Base-by-base conservation (phyloP, 2,797 vertebrate species). In the Poecilia velifera region DNA sequence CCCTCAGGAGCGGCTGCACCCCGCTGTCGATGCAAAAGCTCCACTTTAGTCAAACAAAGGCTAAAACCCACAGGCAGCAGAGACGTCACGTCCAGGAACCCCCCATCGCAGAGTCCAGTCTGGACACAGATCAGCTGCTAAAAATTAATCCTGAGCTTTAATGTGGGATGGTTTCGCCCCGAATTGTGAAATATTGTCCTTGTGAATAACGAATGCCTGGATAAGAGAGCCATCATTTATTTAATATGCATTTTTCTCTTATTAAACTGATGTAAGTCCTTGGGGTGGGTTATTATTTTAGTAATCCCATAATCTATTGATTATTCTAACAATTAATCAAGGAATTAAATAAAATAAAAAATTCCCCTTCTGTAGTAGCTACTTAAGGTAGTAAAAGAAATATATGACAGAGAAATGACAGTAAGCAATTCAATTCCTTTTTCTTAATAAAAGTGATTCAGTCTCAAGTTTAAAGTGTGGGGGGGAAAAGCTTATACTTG, bases 121-220 rank as follows among this genome's bases (percentile, higher is more conserved):
- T 53, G 53, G 73, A 87, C 34, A 75, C 28, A 72, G 57, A 82
- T 72, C 84, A 59, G 76, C 88, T 88, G 81, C 83, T 80, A 66
- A 45, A 83, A 73, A 87, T 85, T 77, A 81, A 81, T 28, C 3
- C 28, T 13, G 36, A 66, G 49, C 85, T 84, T 86, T 80, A 73
- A 86, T 80, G 51, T 49, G 76, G 28, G 41, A 22, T 55, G n/a
- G 59, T 82, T 82, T 73, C 73, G 71, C 41, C 79, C 45, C 47
- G 47, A 85, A 73, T 75, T 82, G 90, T 91, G 83, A 92, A 88
- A 91, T 39, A 22, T 93, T 94, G 81, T 94, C 84, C 84, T 91
- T 53, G 79, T 55, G 59, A 77, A 25, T 82, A 87, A 80, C 57
- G 68, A 82, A 25, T 45, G 47, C 55, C 3, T 68, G 64, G 78